These are phyloP conservation scores for Anadara kagoshimensis DNA, from an alignment of 1,140 invertebrate species.

Conservation along the genomic window DNA sequence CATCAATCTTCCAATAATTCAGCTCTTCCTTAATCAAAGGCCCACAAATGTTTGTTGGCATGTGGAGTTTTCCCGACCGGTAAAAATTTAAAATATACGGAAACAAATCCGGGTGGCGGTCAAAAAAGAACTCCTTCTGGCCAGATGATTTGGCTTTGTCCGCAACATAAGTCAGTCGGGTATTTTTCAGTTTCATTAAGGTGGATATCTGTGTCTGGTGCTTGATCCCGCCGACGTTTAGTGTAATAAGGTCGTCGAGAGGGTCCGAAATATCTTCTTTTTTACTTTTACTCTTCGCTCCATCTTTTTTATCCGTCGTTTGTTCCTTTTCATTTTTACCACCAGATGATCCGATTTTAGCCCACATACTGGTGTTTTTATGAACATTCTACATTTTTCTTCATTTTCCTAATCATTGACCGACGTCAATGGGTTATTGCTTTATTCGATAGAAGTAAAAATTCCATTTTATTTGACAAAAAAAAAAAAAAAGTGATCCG, in stretches of 20 bases:
- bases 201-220: conserved; percentile 38
- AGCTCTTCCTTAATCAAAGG: conserved; percentile 98
- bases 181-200: conserved; percentile 26
- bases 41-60: conserved; percentile 97
- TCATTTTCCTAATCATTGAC: too few relatives aligned
- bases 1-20: conserved; percentile 82
- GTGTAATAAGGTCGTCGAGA: conserved; percentile 24
- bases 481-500: too few relatives aligned
- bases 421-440: too few relatives aligned
- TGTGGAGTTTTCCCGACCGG: conserved; percentile 96
- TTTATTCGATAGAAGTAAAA: too few relatives aligned
- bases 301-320: too few relatives aligned
- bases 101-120: conserved; percentile 98
- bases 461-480: too few relatives aligned
- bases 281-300: too few relatives aligned
- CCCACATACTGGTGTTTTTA: too few relatives aligned
- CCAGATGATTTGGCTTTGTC: conserved; percentile 24
- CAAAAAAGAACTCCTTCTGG: conserved; percentile 93
- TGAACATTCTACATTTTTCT: too few relatives aligned
- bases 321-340: too few relatives aligned
- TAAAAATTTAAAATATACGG: conserved; percentile 99
- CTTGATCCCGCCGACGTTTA: conserved; percentile 38
- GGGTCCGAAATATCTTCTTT: too few relatives aligned
- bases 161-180: conserved; percentile 27
- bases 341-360: too few relatives aligned